These are phyloP conservation scores for Atta texana DNA, from an alignment of 1,140 invertebrate species.

Conservation along the genomic window DNA sequence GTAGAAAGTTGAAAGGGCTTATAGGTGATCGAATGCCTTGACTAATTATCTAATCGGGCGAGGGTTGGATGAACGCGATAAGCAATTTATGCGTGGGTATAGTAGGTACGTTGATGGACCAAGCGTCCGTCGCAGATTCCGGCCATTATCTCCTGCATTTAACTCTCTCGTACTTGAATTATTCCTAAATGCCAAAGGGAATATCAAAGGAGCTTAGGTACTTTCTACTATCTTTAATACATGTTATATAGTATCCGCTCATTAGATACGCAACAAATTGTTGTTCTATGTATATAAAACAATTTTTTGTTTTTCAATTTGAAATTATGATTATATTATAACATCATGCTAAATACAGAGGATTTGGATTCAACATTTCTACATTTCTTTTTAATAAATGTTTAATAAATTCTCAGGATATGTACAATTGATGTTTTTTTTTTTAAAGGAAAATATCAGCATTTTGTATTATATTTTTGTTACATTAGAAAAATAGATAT, in stretches of 20 bases:
- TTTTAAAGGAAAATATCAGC: too few species aligned
- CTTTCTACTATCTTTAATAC: background rate
- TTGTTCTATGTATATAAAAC: background rate
- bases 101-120: constrained; percentile 44
- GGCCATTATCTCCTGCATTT: constrained; percentile 42
- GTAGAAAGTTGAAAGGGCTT: constrained; percentile 54
- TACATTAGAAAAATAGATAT: too few species aligned
- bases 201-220: background rate
- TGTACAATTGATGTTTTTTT: too few species aligned
- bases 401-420: background rate
- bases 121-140: constrained; percentile 42
- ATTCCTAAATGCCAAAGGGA: constrained; percentile 37
- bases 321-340: background rate
- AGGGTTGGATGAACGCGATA: constrained; percentile 47
- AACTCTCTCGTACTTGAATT: constrained; percentile 40
- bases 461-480: too few species aligned
- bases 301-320: background rate
- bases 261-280: background rate
- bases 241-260: background rate
- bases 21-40: constrained; percentile 38
- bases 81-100: constrained; percentile 51
- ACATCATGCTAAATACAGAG: background rate
- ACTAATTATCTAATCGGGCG: constrained; percentile 51
- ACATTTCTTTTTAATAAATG: background rate
- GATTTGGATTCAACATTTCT: background rate